phyloP scores from a whole-genome alignment of 2,797 vertebrate species.

The Macropodus opercularis region DNA sequence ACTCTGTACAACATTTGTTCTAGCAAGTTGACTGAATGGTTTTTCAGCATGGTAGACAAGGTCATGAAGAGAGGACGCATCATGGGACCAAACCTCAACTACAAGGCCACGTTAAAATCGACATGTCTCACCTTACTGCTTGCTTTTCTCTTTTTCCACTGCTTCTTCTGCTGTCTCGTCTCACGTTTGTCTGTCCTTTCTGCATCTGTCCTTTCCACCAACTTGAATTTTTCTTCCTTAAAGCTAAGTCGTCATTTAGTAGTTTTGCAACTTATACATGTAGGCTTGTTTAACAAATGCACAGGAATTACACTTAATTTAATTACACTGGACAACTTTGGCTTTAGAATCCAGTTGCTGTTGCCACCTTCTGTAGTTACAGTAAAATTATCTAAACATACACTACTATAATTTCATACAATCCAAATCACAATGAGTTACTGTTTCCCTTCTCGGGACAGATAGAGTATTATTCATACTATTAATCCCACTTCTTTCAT shows the following conservation, averaged over 20 bases:
- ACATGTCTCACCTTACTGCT: conserved; percentile 57
- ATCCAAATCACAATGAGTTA: conserved; percentile 4
- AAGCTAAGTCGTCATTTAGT: background rate
- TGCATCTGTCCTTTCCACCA: conserved; percentile 32
- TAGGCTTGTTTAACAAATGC: too few relatives aligned
- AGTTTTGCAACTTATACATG: background rate
- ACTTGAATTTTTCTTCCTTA: conserved; percentile 11
- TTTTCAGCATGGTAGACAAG: conserved; percentile 73
- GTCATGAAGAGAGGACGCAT: conserved; percentile 69
- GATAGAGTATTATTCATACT: conserved; percentile 30
- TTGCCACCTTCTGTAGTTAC: conserved; percentile 3
- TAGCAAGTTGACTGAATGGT: conserved; percentile 61
- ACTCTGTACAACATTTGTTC: conserved; percentile 75
- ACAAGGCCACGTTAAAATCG: conserved; percentile 67
- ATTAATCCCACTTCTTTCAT: conserved; percentile 27
- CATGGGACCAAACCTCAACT: conserved; percentile 65
- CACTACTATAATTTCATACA: conserved; percentile 25
- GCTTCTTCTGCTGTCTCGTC: conserved; percentile 15
- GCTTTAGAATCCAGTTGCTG: background rate
- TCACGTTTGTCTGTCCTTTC: conserved; percentile 19
- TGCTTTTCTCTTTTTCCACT: conserved; percentile 14
- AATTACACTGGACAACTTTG: too few relatives aligned
- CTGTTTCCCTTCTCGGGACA: conserved; percentile 2
- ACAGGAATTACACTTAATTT: too few relatives aligned
- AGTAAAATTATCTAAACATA: conserved; percentile 1